phyloP scores from a whole-genome alignment of 2,888 invertebrate species.

The Spilarctia lutea region DNA sequence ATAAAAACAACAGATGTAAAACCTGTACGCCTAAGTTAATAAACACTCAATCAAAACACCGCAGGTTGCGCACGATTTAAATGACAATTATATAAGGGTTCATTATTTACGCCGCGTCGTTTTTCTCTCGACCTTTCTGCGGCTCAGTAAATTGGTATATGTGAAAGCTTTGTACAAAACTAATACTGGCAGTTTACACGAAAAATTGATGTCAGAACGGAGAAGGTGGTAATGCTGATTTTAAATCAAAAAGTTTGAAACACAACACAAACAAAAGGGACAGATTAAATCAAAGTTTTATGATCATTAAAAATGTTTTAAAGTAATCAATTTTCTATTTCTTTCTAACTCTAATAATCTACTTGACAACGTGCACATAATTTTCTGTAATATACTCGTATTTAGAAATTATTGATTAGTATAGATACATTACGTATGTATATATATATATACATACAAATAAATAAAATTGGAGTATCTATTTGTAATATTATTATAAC shows the following conservation, averaged over 20 bases:
- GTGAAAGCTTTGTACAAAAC: conserved; percentile 55
- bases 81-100: conserved; percentile 55
- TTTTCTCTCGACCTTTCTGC: conserved; percentile 45
- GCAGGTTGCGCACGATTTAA: conserved; percentile 41
- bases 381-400: no score
- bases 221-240: not conserved
- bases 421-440: no score
- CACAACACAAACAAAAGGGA: not conserved
- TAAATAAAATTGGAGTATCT: no score
- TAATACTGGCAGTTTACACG: conserved; percentile 36
- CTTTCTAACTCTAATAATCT: no score
- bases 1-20: not conserved
- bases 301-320: not conserved
- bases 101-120: conserved; percentile 54
- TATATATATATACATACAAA: no score
- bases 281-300: not conserved
- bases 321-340: no score
- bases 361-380: no score
- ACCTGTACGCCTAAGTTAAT: conserved; percentile 25
- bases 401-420: no score
- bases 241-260: not conserved
- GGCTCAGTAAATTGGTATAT: conserved; percentile 54
- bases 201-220: not conserved
- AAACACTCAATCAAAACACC: conserved; percentile 29
- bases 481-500: no score